Percentiles rank a stretch among this genome's conserved stretches.
Evolutionary conservation across 2,888 invertebrate genomes (phyloP).

Genomic region (Campoplex capitator): DNA sequence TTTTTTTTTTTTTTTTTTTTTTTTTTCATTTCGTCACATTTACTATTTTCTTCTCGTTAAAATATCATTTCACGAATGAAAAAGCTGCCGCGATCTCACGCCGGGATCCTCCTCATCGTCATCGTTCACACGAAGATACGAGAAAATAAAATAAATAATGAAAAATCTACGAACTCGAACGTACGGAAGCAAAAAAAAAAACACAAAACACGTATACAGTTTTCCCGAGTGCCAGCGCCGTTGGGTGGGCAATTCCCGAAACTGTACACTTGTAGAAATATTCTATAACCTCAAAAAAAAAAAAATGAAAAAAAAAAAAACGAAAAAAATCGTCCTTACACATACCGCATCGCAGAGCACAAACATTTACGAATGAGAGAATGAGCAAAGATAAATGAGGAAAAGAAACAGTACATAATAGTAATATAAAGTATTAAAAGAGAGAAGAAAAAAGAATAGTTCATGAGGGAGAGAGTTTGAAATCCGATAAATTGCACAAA

Average conservation of each 20-base stretch:
- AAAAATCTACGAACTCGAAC: conserved; percentile 1
- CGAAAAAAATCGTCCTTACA: not conserved
- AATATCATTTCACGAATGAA: conserved; percentile 44
- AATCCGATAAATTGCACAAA: conserved; percentile 62
- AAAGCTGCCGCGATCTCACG: conserved; percentile 67
- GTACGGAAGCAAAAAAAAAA: not conserved
- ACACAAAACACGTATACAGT: not conserved
- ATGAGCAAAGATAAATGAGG: conserved; percentile 48
- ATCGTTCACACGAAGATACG: conserved; percentile 33
- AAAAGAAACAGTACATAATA: conserved; percentile 31
- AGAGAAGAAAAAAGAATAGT: not conserved
- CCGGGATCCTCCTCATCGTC: conserved; percentile 59
- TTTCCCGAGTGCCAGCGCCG: not conserved
- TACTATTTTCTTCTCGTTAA: conserved; percentile 41
- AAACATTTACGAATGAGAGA: conserved; percentile 63
- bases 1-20: conserved; percentile 8
- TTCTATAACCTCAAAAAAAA: conserved; percentile 7
- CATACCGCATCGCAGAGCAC: conserved; percentile 63
- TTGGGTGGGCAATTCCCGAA: not conserved
- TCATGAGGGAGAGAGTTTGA: conserved; percentile 31
- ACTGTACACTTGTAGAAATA: not conserved
- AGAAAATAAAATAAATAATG: conserved; percentile 16
- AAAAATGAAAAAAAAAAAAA: not conserved
- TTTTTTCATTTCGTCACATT: conserved; percentile 29
- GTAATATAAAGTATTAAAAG: conserved; percentile 40